Conservation (phyloP, 2,113 vertebrate species). For the Nipponia nippon region DNA sequence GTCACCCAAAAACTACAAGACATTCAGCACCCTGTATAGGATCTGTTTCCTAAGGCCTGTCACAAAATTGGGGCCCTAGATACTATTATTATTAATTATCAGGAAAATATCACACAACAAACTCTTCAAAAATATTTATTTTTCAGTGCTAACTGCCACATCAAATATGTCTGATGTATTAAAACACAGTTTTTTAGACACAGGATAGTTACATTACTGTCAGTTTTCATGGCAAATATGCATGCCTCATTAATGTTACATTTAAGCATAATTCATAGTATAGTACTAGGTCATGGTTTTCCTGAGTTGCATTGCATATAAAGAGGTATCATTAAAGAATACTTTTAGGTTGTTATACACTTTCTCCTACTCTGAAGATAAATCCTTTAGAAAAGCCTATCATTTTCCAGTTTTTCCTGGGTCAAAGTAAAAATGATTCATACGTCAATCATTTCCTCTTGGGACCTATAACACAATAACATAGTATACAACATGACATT, state of each 20-base stretch:
- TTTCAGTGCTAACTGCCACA: background rate
- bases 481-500: background rate
- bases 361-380: background rate
- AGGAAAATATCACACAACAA: background rate
- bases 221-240: background rate
- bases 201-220: background rate
- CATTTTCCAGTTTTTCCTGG: background rate
- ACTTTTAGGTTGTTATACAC: background rate
- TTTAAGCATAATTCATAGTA: background rate
- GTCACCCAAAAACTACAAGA: background rate
- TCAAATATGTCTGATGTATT: background rate
- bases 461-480: background rate
- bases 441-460: background rate
- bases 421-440: constrained; percentile 1
- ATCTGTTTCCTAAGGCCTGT: background rate
- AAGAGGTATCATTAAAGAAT: background rate
- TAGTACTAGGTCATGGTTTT: background rate
- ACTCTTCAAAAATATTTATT: background rate
- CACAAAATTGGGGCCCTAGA: background rate
- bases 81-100: background rate
- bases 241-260: background rate
- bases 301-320: background rate
- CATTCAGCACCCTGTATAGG: background rate
- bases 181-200: background rate
- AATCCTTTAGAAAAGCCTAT: background rate